Evolutionary conservation across 2,888 invertebrate species (phyloP), one percentile per base, ranked within the genome.

Genomic region (Drosophila sordidula): DNA sequence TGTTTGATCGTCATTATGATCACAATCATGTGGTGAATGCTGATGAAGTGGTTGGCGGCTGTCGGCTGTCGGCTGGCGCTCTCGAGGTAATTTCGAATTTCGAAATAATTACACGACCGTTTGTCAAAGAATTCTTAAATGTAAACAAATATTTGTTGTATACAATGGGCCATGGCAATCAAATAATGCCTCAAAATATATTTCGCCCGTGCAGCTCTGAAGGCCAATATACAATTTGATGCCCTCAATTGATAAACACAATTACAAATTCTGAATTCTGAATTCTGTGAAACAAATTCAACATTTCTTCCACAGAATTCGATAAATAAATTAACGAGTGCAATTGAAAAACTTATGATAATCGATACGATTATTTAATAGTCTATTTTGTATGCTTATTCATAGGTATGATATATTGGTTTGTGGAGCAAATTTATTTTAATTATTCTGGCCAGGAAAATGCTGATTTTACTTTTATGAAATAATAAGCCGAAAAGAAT

Each of bases 61-160:
- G 52, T 32, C 54, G 54, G 55, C 62, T 52, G 52, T 32, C 52
- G 38, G 52, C 63, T 70, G 59, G 55, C 71, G 63, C 58, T 72
- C 51, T 70, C 75, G 76, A 72, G 75, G 76, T 72, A 78, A 81
- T 76, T 89, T 78, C 71, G 71, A 80, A 84, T 76, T 83, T 87
- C 78, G 84, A 76, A 89, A 89, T 79, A 86, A 76, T 87, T 78
- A 87, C 75, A 78, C 62, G 68, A 70, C 42, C 73, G 62, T 66
- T 16, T 78, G 79, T 70, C 88, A 80, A 67, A 71, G 68, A 63
- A 63, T 76, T 57, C 46, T 41, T 11, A 41, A 70, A 72, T 86
- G 80, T 81, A 75, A 79, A 70, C 73, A 63, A 78, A 75, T 65
- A 52, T 54, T 58, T 52, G 39, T 41, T 50, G 45, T 49, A 56